These are phyloP conservation scores for Lysandra bellargus DNA, from an alignment of 2,888 invertebrate genomes.

Conservation along the genomic window DNA sequence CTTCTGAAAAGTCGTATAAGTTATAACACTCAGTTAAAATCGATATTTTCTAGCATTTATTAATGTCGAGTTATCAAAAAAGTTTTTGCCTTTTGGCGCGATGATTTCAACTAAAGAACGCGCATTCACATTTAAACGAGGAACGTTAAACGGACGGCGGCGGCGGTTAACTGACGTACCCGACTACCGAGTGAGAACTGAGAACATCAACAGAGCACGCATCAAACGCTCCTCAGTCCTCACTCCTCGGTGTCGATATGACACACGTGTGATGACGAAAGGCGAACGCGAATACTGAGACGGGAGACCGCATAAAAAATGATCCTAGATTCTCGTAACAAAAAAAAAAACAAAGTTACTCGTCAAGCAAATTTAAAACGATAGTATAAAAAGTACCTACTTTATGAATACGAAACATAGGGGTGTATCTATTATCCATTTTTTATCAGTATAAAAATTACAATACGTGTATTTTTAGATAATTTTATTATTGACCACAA, in stretches of 20 bases:
- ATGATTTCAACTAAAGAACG: conserved; percentile 17
- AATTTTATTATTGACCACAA: too few relatives aligned
- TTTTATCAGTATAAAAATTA: too few relatives aligned
- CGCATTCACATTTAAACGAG: conserved; percentile 17
- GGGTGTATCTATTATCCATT: too few relatives aligned
- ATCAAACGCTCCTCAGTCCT: background rate
- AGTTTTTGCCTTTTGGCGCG: background rate
- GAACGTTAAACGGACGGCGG: conserved; percentile 9
- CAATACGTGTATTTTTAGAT: too few relatives aligned
- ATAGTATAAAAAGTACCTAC: too few relatives aligned
- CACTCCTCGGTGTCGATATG: background rate
- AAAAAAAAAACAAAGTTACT: too few relatives aligned
- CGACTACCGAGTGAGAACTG: too few relatives aligned
- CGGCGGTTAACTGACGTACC: conserved; percentile 23
- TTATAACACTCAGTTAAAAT: background rate
- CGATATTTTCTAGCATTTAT: background rate
- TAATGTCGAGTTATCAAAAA: background rate
- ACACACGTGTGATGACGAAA: conserved; percentile 8
- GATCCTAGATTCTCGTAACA: background rate
- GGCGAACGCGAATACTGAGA: background rate
- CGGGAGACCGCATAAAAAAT: background rate
- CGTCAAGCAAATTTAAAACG: too few relatives aligned
- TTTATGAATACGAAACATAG: too few relatives aligned
- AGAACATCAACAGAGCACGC: background rate
- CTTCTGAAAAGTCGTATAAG: background rate